A percentile compares a stretch with the other conserved stretches of the same genome.
These are phyloP conservation scores for Helicoverpa armigera DNA, from an alignment of 1,140 invertebrate genomes.

Conservation along the genomic window DNA sequence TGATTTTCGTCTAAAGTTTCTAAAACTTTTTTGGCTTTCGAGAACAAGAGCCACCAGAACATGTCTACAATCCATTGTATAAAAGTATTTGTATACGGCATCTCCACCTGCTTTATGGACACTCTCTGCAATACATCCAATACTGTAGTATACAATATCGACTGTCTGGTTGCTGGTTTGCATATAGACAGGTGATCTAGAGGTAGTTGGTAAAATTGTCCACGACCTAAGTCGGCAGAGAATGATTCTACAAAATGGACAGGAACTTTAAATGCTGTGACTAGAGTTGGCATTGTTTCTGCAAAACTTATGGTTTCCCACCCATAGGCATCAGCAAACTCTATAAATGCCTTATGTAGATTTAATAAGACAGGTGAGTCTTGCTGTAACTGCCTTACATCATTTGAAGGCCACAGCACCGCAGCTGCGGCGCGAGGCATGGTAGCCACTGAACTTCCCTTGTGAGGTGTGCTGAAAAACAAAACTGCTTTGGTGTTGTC, in stretches of 20 bases:
- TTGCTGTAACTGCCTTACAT: slow-evolving; percentile 93
- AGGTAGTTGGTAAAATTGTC: slow-evolving; percentile 91
- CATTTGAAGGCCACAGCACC: slow-evolving; percentile 92
- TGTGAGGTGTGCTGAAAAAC: slow-evolving; percentile 94
- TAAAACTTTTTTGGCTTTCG: slow-evolving; percentile 58
- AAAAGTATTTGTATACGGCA: slow-evolving; percentile 60
- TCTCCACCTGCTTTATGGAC: slow-evolving; percentile 63
- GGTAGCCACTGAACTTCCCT: slow-evolving; percentile 86
- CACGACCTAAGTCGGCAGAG: slow-evolving; percentile 92
- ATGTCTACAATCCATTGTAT: slow-evolving; percentile 58
- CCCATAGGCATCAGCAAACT: slow-evolving; percentile 85
- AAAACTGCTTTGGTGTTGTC: slow-evolving; percentile 91
- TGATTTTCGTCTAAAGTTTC: slow-evolving; percentile 65
- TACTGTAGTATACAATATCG: slow-evolving; percentile 80
- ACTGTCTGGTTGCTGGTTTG: slow-evolving; percentile 90
- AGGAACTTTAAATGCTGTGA: slow-evolving; percentile 88
- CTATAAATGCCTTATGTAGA: slow-evolving; percentile 89
- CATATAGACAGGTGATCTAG: slow-evolving; percentile 93
- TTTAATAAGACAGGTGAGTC: slow-evolving; percentile 89
- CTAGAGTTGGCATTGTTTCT: slow-evolving; percentile 90
- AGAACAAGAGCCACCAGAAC: slow-evolving; percentile 54
- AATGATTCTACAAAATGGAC: slow-evolving; percentile 89
- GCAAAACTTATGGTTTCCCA: slow-evolving; percentile 92
- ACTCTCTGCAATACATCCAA: slow-evolving; percentile 73
- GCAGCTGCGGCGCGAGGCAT: slow-evolving; percentile 90